Base-by-base conservation (phyloP, 2,113 vertebrate genomes). In the Actenoides hombroni region DNA sequence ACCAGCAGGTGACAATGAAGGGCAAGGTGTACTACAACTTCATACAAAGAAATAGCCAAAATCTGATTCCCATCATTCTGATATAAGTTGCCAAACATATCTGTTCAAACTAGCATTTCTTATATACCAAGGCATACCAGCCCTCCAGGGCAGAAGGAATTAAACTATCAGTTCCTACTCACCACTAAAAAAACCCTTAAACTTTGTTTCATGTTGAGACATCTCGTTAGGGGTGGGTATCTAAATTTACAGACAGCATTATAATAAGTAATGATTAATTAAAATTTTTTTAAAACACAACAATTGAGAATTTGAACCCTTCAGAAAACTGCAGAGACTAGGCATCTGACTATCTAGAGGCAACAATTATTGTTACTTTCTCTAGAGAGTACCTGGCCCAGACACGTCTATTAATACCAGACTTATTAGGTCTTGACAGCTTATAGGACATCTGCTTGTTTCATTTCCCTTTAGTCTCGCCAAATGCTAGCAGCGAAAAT, bases 361-460 rank as follows among this genome's bases (percentile, higher is more conserved):
- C 96, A 97, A 86, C 86, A 96, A 94, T 96, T 94, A 93, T 92
- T 95, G 92, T 97, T 95, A 91, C 96, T 94, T 95, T 96, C 94
- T 96, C 96, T 71, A 89, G 97, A 96, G 79, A 94, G 65, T 77
- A 48, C 92, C 97, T 96, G 95, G 97, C 91, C 97, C 95, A 98
- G 97, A 97, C 97, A 95, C 70, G 97, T 76, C 95, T 97, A 95
- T 97, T 98, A 98, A 97, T 97, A 96, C 92, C 95, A 95, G 94
- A 97, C 96, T 97, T 96, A 97, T 93, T 97, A 97, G 95, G 94
- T 96, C 93, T 97, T 98, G 95, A 98, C 96, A 97, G 86, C 49
- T 90, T 90, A 79, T 84, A 59, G 86, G 92, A 94, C 93, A 97
- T 94, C 61, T 93, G 95, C 93, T 95, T 97, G 88, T 95, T 96